A percentile compares a stretch with the other conserved stretches of the same genome.
phyloP scores from a whole-genome alignment of 2,888 invertebrate species.

The Lymantria dispar region DNA sequence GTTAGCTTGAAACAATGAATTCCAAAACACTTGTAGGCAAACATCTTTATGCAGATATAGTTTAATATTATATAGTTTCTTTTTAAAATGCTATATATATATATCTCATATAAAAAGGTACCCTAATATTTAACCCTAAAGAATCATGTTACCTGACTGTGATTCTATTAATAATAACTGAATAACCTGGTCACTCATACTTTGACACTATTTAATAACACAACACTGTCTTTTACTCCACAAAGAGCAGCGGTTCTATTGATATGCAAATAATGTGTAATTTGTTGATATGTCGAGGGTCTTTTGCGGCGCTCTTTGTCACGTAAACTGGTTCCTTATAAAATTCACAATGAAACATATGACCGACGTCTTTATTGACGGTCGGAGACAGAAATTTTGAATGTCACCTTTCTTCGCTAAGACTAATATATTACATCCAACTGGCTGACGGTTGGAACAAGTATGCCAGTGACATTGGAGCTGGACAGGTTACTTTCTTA shows the following conservation, averaged over 20 bases:
- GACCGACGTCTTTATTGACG: slow-evolving; percentile 71
- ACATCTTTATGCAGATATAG: too few species aligned
- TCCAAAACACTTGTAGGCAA: too few species aligned
- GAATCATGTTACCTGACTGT: too few species aligned
- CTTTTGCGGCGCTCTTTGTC: slow-evolving; percentile 77
- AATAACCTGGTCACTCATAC: slow-evolving; percentile 51
- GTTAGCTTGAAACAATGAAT: too few species aligned
- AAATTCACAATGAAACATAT: slow-evolving; percentile 64
- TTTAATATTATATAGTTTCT: too few species aligned
- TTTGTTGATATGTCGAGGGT: slow-evolving; percentile 80
- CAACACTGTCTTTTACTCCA: slow-evolving; percentile 60
- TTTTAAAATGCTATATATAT: too few species aligned
- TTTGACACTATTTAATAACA: slow-evolving; percentile 67
- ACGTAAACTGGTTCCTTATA: slow-evolving; percentile 64
- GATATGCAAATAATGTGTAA: slow-evolving; percentile 78
- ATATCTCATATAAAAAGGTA: too few species aligned
- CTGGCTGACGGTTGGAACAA: slow-evolving; percentile 65
- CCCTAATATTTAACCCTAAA: too few species aligned
- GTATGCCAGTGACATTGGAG: slow-evolving; percentile 35
- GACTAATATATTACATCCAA: slow-evolving; percentile 63
- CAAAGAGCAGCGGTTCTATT: slow-evolving; percentile 57
- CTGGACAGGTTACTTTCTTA: slow-evolving; percentile 27
- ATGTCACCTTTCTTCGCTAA: slow-evolving; percentile 51
- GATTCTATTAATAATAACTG: slow-evolving; percentile 35
- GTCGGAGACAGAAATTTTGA: slow-evolving; percentile 46